Base-by-base conservation (phyloP, 2,888 invertebrate species). In the Xiphydria camelus region DNA sequence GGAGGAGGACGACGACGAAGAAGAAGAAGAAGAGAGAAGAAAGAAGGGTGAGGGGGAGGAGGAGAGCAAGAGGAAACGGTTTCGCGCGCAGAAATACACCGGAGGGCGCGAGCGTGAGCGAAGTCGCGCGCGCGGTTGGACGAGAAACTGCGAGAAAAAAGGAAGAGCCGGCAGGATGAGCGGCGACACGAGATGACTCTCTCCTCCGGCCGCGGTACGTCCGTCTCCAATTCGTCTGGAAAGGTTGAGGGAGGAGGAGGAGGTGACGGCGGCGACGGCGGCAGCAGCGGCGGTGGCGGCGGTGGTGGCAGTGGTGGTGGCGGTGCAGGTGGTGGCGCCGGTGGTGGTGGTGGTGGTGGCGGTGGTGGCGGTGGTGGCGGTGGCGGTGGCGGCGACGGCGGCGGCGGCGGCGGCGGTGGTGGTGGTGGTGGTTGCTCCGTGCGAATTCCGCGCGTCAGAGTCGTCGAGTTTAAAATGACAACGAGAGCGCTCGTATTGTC, bases 401-500 rank as follows among this genome's bases (percentile, higher is more conserved):
- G n/a, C 6, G n/a, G n/a, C n/a, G n/a, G n/a, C n/a, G n/a, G n/a
- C n/a, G n/a, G n/a, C n/a, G n/a, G n/a, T n/a, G n/a, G n/a, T n/a
- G n/a, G n/a, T 23, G 23, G 23, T 23, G n/a, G n/a, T n/a, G n/a
- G n/a, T n/a, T n/a, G n/a, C n/a, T n/a, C n/a, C n/a, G n/a, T n/a
- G n/a, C n/a, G 23, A n/a, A 23, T n/a, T 23, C 23, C 23, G 23
- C 23, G 7, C n/a, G 23, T 6, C 23, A 62, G 44, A 40, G n/a
- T 12, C 18, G 18, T 23, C 10, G 26, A n/a, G n/a, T n/a, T n/a
- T n/a, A 57, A 49, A 53, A 73, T 70, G 69, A 64, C 72, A 55
- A 66, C 65, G 57, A 67, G 71, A 64, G 60, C 64, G 57, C 51
- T 70, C 43, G 51, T 71, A 20, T 52, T 68, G 47, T 52, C 69